Evolutionary conservation across 2,797 vertebrate species (phyloP), one percentile per base, ranked within the genome.

Genomic region (Cirrhinus mrigala): DNA sequence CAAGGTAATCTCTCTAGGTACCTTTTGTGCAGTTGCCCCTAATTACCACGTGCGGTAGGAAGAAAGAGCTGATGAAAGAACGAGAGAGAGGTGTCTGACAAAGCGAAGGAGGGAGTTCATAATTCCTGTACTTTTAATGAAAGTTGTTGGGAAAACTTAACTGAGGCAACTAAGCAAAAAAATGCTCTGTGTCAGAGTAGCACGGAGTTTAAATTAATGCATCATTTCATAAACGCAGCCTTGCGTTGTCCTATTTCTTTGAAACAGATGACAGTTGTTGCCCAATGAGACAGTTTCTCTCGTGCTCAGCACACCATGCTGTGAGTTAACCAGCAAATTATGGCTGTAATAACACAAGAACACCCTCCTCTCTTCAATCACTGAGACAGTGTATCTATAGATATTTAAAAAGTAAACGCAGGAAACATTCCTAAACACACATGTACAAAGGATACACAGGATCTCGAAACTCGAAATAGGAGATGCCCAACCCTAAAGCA

Each of bases 291-390:
- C 27, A 24, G 27, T 84, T 82, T 82, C 73, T 74, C 44, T 37
- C 16, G 7, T 33, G 68, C 68, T 71, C 54, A 73, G 56, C 50
- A 68, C 16, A 76, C 56, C 83, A 78, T 73, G 80, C 46, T 79
- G 76, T 24, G 74, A 85, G 80, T 82, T 85, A 85, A 85, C 74
- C 58, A 83, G 69, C 84, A 76, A 74, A 86, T 80, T 82, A 83
- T 83, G 70, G 66, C n/a, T 71, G 76, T 48, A 85, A 80, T 85
- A 80, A 80, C 16, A 50, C 83, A 74, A 62, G 22, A 85, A 73
- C 40, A 14, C 18, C 44, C 56, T 73, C 83, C 54, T 73, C 46
- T 73, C 50, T 37, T 81, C 79, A 74, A 76, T 74, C 29, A 81
- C 29, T 8, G n/a, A 81, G 52, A 58, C 71, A 58, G 50, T 37